Percentiles rank a stretch among this genome's conserved stretches.
Conservation (phyloP, 2,888 invertebrate genomes). For the Leucophenga maculata region DNA sequence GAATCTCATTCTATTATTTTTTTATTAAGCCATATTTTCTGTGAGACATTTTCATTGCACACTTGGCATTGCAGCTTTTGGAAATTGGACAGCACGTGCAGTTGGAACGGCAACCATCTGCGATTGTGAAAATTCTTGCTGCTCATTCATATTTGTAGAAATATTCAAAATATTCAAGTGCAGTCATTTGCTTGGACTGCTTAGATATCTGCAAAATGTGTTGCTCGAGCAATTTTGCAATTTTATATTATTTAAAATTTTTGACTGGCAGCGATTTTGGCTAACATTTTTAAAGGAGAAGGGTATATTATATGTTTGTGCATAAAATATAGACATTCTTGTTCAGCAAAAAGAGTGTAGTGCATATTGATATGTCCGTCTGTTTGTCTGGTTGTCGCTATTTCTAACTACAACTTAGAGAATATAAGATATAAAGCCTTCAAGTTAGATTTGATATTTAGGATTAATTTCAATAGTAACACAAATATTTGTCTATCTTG, state of each 20-base stretch:
- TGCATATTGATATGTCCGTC: too few relatives aligned
- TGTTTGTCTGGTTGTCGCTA: too few relatives aligned
- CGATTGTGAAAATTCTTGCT: slow-evolving; percentile 6
- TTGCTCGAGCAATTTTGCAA: background rate
- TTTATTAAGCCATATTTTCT: background rate
- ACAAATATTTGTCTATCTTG: too few relatives aligned
- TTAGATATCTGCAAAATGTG: background rate
- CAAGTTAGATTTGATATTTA: too few relatives aligned
- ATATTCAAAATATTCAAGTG: slow-evolving; percentile 9
- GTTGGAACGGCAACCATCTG: background rate
- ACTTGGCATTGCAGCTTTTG: background rate
- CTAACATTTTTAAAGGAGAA: too few relatives aligned
- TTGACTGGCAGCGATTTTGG: slow-evolving; percentile 10
- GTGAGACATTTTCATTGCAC: background rate
- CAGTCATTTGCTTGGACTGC: background rate
- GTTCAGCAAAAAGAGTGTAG: too few relatives aligned
- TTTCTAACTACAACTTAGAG: too few relatives aligned
- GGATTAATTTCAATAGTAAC: too few relatives aligned
- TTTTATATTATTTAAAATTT: background rate
- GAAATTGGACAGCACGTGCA: slow-evolving; percentile 12
- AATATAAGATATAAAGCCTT: too few relatives aligned
- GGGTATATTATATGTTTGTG: too few relatives aligned
- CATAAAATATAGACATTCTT: too few relatives aligned
- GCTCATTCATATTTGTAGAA: background rate
- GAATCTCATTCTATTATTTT: background rate